phyloP scores from a whole-genome alignment of 2,113 vertebrate genomes.

The Malurus elegans region DNA sequence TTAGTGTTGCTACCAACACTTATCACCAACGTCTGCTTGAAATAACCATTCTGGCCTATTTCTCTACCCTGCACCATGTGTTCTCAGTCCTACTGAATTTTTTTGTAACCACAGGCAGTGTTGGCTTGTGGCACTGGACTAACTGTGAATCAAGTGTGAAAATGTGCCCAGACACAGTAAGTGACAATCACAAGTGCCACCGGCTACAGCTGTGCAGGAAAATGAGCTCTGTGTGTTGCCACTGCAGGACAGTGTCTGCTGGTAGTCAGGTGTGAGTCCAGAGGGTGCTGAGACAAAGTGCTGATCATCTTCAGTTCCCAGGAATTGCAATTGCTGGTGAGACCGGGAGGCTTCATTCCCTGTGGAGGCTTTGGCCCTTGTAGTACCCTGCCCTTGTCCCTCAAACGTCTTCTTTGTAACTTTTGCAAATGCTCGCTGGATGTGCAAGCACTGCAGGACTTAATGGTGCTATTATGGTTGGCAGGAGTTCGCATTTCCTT shows the following conservation, averaged over 20 bases:
- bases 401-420: background rate
- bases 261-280: background rate
- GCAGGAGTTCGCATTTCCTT: background rate
- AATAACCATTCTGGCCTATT: background rate
- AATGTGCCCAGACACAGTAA: background rate
- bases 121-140: background rate
- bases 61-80: background rate
- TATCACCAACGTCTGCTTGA: background rate
- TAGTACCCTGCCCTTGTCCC: background rate
- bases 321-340: background rate
- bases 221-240: background rate
- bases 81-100: background rate
- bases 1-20: background rate
- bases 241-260: background rate
- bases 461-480: background rate
- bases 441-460: background rate
- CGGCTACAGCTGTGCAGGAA: background rate
- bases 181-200: background rate
- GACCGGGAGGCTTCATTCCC: background rate
- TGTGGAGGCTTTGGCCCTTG: background rate
- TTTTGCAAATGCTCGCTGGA: background rate
- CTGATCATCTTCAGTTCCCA: background rate
- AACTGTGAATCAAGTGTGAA: background rate
- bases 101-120: rapidly evolving
- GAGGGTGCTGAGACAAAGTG: background rate